Conservation (phyloP, 2,113 vertebrate genomes). For the Halcyon malimbica region DNA sequence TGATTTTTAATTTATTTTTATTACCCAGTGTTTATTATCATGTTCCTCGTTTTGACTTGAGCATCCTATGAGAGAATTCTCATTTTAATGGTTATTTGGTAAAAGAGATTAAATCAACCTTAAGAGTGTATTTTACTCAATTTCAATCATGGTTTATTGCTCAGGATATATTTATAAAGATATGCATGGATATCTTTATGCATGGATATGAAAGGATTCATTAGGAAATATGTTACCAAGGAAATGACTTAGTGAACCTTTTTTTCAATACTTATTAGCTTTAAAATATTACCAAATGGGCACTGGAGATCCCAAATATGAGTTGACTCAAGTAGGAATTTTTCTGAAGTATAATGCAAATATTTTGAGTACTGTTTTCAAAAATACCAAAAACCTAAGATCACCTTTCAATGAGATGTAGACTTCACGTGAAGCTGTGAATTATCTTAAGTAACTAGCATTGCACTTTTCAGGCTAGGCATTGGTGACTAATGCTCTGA, state of each 20-base stretch:
- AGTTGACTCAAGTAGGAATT: not conserved
- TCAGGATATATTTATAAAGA: conserved; percentile 2
- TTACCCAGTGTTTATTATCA: conserved; percentile 40
- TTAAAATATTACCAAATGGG: not conserved
- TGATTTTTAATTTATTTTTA: conserved; percentile 68
- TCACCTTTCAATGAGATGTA: not conserved
- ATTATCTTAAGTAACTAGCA: not conserved
- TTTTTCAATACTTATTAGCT: not conserved
- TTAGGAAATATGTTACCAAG: conserved; percentile 2
- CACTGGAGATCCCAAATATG: not conserved
- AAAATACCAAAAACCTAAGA: not conserved
- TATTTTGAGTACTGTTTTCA: not conserved
- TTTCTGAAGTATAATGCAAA: not conserved
- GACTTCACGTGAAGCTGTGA: not conserved
- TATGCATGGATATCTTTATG: not conserved
- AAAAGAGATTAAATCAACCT: conserved; percentile 47
- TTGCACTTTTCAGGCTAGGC: not conserved
- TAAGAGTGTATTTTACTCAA: conserved; percentile 56
- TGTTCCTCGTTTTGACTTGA: conserved; percentile 34
- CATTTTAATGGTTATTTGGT: conserved; percentile 27
- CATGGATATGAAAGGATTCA: not conserved
- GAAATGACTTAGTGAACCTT: conserved; percentile 10
- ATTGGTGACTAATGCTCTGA: not conserved
- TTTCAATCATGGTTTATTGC: conserved; percentile 46
- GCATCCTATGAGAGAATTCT: conserved; percentile 19